Percentiles rank a stretch among this genome's conserved stretches.
Evolutionary conservation across 2,113 vertebrate genomes (phyloP).

Genomic region (Struthio camelus): DNA sequence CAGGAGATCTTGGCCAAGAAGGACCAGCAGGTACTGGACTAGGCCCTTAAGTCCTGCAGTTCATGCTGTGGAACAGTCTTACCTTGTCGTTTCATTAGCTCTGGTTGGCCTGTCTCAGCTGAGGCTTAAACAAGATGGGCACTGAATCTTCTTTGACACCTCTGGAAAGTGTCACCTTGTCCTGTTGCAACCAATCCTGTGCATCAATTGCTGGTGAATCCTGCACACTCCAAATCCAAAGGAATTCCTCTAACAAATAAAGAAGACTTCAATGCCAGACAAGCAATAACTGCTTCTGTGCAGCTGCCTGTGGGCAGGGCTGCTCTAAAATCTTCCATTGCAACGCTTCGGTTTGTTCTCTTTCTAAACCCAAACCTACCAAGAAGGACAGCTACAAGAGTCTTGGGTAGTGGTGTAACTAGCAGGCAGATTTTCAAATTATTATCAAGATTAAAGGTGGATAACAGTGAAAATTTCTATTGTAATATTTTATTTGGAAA

Average conservation of each 20-base stretch:
- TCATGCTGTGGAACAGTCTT: background rate
- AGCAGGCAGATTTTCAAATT: background rate
- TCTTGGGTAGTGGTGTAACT: background rate
- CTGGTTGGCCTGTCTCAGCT: background rate
- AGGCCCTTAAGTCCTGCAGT: background rate
- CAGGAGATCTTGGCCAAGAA: slow-evolving; percentile 82
- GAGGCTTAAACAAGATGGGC: background rate
- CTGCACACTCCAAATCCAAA: background rate
- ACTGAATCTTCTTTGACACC: background rate
- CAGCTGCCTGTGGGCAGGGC: background rate
- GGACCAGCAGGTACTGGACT: slow-evolving; percentile 82
- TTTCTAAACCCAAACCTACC: background rate
- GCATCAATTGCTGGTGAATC: background rate
- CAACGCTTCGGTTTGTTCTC: background rate
- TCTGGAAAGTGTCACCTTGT: background rate
- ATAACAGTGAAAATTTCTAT: background rate
- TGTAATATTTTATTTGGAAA: background rate
- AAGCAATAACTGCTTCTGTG: background rate
- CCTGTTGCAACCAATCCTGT: rapidly evolving
- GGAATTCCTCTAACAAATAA: background rate
- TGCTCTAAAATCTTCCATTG: background rate
- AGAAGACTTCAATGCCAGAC: background rate
- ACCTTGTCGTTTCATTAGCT: background rate
- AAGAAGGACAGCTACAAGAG: background rate
- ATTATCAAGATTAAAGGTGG: background rate